phyloP scores from a whole-genome alignment of 2,888 invertebrate genomes.

The Rosalia funebris region DNA sequence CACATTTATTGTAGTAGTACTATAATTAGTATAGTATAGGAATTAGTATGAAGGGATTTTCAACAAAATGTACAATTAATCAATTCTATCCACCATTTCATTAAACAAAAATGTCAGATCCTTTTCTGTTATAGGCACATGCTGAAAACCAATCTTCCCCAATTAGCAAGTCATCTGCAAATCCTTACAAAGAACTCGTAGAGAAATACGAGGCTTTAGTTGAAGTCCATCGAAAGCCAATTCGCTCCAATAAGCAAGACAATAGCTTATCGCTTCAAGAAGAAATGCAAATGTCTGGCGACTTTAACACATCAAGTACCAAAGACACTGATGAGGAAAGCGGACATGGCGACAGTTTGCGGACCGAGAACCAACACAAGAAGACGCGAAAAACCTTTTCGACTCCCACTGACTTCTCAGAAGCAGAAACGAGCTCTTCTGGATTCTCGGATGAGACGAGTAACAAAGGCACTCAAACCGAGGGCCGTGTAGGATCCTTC shows the following conservation, averaged over 20 bases:
- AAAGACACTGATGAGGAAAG: constrained; percentile 75
- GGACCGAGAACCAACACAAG: constrained; percentile 62
- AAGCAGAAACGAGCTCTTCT: constrained; percentile 86
- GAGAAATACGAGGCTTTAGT: constrained; percentile 87
- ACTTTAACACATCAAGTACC: constrained; percentile 72
- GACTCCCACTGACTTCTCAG: constrained; percentile 85
- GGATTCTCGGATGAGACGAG: constrained; percentile 85
- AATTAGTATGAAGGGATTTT: no score
- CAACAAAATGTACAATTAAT: constrained; percentile 24
- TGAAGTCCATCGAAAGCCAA: constrained; percentile 77
- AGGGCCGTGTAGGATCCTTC: constrained; percentile 81
- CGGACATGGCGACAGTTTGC: constrained; percentile 68
- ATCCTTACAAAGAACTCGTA: constrained; percentile 82
- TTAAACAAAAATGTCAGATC: no score
- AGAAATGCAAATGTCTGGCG: constrained; percentile 79
- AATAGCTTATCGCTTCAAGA: constrained; percentile 72
- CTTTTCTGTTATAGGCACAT: constrained; percentile 40
- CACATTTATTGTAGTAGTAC: no score
- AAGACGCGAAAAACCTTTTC: constrained; percentile 70
- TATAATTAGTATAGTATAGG: no score
- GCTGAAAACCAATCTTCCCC: constrained; percentile 42
- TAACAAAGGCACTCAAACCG: constrained; percentile 86
- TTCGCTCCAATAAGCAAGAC: constrained; percentile 65
- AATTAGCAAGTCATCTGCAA: constrained; percentile 63
- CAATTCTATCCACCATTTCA: not conserved